Evolutionary conservation across 2,113 vertebrate species (phyloP), one percentile per base, ranked within the genome.

Genomic region (Rostratula benghalensis): DNA sequence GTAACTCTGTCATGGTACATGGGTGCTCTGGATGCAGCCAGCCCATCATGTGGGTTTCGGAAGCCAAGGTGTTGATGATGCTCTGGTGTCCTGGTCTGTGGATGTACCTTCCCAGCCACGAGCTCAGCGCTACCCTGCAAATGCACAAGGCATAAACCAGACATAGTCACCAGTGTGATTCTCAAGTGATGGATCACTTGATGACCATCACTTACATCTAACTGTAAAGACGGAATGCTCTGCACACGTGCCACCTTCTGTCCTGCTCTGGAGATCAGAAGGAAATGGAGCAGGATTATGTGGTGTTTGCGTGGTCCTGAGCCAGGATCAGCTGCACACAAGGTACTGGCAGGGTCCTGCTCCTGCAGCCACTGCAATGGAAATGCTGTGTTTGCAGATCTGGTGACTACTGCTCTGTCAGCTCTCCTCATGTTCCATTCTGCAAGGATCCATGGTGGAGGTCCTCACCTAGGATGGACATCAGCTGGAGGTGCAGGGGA

Each of bases 221-320:
- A 39, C 67, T 71, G 48, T 19, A 37, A 24, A 50, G 51, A 50
- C 2, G 61, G 33, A 8, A 63, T 77, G 89, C 57, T 64, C 60
- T n/a, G 82, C 70, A 60, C 12, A 2, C 43, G 73, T 77, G 23
- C 64, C 69, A 45, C 39, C 27, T 46, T 4, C 15, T 21, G 59
- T 11, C 70, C 74, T 41, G 41, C 51, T 37, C 83, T 13, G 57
- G 41, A 56, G 43, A 39, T 30, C 0, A 2, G 63, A 8, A 83
- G 61, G 41, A 75, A 79, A 63, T 4, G 39, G 17, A 89, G 53
- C 57, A 65, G 59, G n/a, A 27, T 14, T 41, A 20, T 1, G 11
- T 2, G 7, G 74, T 43, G 69, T 59, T 77, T 33, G 57, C 0
- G 0, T 0, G 2, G 22, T 33, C 28, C 59, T 12, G 35, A 65